Percentiles rank a stretch among this genome's conserved stretches.
phyloP scores from a whole-genome alignment of 2,797 vertebrate genomes.

The Scyliorhinus canicula region DNA sequence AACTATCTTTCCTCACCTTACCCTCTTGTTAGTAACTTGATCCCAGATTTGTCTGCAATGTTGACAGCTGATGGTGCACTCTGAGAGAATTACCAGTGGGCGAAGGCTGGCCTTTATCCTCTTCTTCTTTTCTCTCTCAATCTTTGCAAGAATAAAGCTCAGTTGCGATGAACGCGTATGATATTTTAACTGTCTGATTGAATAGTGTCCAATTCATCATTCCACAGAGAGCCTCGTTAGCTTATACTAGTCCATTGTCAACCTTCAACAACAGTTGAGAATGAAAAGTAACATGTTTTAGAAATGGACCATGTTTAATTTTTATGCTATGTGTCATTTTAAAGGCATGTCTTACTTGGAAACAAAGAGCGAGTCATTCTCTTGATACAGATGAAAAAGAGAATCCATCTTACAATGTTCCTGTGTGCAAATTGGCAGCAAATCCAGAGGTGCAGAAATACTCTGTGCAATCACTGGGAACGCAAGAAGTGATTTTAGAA shows the following conservation, averaged over 20 bases:
- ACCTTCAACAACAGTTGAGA: neutral
- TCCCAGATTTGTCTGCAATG: constrained; percentile 28
- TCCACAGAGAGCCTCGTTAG: neutral
- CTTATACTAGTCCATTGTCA: constrained; percentile 21
- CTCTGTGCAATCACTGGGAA: neutral
- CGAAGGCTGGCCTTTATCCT: constrained; percentile 29
- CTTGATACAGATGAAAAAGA: neutral
- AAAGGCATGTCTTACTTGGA: neutral
- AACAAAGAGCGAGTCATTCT: neutral
- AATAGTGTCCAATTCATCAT: constrained; percentile 30
- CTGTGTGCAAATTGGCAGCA: neutral
- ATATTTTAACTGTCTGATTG: constrained; percentile 31
- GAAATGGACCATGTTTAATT: constrained; percentile 14
- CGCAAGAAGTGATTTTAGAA: neutral
- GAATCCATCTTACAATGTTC: neutral
- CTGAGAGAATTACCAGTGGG: constrained; percentile 30
- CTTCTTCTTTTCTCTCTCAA: neutral
- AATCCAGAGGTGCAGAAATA: neutral
- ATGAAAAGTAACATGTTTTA: constrained; percentile 26
- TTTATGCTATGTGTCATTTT: neutral
- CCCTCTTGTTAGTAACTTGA: constrained; percentile 32
- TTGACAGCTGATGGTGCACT: constrained; percentile 36
- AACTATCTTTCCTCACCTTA: constrained; percentile 35
- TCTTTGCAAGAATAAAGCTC: constrained; percentile 24
- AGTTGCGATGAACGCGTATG: constrained; percentile 13